Conservation (phyloP, 2,888 invertebrate genomes). For the Mythimna impura region DNA sequence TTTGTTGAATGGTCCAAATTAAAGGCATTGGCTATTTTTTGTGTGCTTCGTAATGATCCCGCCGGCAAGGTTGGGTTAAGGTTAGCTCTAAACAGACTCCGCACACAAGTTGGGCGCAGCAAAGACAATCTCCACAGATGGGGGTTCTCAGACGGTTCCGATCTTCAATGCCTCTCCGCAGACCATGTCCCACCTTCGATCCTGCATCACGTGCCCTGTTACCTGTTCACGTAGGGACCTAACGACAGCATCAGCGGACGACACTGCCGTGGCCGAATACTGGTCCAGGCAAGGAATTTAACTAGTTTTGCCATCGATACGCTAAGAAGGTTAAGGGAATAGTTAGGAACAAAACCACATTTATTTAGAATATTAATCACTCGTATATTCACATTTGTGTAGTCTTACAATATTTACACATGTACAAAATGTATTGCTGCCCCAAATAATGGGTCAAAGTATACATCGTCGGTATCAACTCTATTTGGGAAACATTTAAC, state of each 20-base stretch:
- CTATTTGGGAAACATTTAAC: slow-evolving; percentile 48
- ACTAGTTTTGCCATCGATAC: no score
- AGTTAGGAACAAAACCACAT: slow-evolving; percentile 62
- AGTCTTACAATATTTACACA: slow-evolving; percentile 83
- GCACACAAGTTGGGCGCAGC: no score
- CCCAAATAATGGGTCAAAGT: slow-evolving; percentile 61
- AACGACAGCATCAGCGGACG: no score
- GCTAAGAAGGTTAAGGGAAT: neutral
- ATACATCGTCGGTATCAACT: slow-evolving; percentile 44
- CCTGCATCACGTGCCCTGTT: no score
- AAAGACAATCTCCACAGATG: no score
- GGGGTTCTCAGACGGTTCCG: no score
- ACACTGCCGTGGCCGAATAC: no score
- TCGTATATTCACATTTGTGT: slow-evolving; percentile 87
- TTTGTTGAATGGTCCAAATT: neutral
- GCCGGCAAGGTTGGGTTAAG: neutral
- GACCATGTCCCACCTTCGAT: no score
- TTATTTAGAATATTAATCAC: slow-evolving; percentile 79
- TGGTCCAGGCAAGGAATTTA: no score
- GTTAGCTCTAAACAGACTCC: neutral
- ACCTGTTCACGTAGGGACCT: no score
- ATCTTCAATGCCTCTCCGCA: no score
- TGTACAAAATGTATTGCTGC: slow-evolving; percentile 77
- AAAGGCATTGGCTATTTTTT: neutral
- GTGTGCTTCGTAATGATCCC: neutral